Evolutionary conservation across 1,140 invertebrate genomes (phyloP).

Genomic region (Microplitis mediator): DNA sequence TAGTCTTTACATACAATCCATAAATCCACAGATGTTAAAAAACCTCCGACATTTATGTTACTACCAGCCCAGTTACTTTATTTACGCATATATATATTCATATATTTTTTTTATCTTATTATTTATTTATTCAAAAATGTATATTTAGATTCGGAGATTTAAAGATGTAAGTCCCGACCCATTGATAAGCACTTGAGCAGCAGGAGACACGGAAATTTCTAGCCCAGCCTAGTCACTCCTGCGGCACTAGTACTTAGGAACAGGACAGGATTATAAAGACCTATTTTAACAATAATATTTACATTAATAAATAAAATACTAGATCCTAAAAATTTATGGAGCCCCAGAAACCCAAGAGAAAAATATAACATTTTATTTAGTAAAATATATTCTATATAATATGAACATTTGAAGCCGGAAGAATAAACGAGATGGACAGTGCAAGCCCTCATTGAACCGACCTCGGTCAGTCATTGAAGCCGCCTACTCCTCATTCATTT

Average conservation of each 20-base stretch:
- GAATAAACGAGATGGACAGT: conserved; percentile 35
- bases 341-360: too few relatives aligned
- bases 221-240: conserved; percentile 71
- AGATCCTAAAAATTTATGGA: too few relatives aligned
- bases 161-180: conserved; percentile 62
- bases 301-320: conserved; percentile 6
- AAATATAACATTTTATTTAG: background rate
- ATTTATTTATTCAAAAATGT: too few relatives aligned
- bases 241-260: conserved; percentile 90
- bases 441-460: conserved; percentile 49
- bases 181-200: conserved; percentile 89
- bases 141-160: background rate
- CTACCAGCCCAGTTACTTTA: too few relatives aligned
- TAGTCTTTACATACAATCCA: too few relatives aligned
- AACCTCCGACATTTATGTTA: too few relatives aligned
- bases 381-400: background rate
- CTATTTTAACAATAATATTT: background rate
- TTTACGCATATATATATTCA: too few relatives aligned
- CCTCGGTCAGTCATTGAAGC: conserved; percentile 50
- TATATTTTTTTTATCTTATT: too few relatives aligned
- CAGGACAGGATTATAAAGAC: conserved; percentile 65
- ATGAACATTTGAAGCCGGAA: conserved; percentile 11
- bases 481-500: conserved; percentile 35
- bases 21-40: too few relatives aligned
- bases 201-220: conserved; percentile 73